Evolutionary conservation across 2,113 vertebrate genomes (phyloP).

Genomic region (Hippocampus barbouri): DNA sequence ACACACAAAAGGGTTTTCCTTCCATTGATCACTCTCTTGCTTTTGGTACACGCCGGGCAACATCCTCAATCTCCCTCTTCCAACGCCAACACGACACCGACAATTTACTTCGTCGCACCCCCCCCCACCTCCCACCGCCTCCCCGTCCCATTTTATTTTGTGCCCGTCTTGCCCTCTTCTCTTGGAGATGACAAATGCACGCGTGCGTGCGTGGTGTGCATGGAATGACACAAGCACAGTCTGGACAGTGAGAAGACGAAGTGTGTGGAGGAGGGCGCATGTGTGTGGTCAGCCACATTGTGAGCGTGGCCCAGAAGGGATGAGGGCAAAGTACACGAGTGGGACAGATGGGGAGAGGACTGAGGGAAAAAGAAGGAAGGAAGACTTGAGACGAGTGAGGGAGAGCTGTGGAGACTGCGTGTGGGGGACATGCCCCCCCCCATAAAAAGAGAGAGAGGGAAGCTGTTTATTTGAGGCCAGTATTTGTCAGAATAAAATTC

Average conservation of each 20-base stretch:
- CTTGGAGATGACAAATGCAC: slow-evolving; percentile 34
- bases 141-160: background rate
- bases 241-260: slow-evolving; percentile 31
- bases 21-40: slow-evolving; percentile 46
- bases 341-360: slow-evolving; percentile 56
- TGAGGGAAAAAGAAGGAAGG: slow-evolving; percentile 40
- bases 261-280: background rate
- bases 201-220: slow-evolving; percentile 24
- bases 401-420: slow-evolving; percentile 43
- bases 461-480: no score
- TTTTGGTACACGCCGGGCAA: slow-evolving; percentile 20
- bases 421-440: slow-evolving; percentile 10
- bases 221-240: slow-evolving; percentile 34
- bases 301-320: slow-evolving; percentile 37
- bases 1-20: slow-evolving; percentile 50
- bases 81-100: background rate
- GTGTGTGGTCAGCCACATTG: slow-evolving; percentile 43
- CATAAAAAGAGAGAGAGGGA: background rate
- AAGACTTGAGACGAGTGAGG: slow-evolving; percentile 50
- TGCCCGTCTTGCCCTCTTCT: slow-evolving; percentile 2
- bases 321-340: slow-evolving; percentile 16
- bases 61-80: slow-evolving; percentile 1
- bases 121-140: background rate
- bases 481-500: no score
- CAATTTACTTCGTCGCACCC: background rate